phyloP scores from a whole-genome alignment of 2,888 invertebrate species.

The Chrysolina americana region DNA sequence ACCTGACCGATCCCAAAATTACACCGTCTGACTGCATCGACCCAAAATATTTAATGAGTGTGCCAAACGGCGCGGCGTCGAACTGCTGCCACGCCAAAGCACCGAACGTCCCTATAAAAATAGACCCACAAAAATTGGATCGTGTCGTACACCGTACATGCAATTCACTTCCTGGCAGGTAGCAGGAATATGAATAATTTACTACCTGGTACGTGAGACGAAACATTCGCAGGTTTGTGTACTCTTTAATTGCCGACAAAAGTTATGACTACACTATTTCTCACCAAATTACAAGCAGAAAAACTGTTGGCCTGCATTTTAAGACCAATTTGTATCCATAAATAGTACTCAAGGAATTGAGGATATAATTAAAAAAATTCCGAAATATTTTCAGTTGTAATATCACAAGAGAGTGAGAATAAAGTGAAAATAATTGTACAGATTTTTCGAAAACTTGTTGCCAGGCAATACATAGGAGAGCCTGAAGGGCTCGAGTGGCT shows the following conservation, averaged over 20 bases:
- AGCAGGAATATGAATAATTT: constrained; percentile 28
- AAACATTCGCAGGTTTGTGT: constrained; percentile 25
- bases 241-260: background rate
- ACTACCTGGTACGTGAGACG: constrained; percentile 31
- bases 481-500: too few species aligned
- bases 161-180: constrained; percentile 11
- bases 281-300: background rate
- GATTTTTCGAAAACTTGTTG: too few species aligned
- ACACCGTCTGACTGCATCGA: background rate
- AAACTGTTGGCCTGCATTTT: too few species aligned
- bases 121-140: constrained; percentile 5
- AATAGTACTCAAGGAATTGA: too few species aligned
- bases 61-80: background rate
- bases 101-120: background rate
- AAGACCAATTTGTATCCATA: too few species aligned
- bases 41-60: background rate
- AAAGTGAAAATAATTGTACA: too few species aligned
- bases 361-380: too few species aligned
- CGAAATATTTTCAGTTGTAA: too few species aligned
- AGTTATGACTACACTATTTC: background rate
- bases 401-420: too few species aligned
- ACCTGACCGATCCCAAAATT: background rate
- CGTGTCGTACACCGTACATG: constrained; percentile 15
- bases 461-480: too few species aligned
- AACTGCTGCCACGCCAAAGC: background rate